phyloP scores from a whole-genome alignment of 2,797 vertebrate genomes.

The Synanceia verrucosa region DNA sequence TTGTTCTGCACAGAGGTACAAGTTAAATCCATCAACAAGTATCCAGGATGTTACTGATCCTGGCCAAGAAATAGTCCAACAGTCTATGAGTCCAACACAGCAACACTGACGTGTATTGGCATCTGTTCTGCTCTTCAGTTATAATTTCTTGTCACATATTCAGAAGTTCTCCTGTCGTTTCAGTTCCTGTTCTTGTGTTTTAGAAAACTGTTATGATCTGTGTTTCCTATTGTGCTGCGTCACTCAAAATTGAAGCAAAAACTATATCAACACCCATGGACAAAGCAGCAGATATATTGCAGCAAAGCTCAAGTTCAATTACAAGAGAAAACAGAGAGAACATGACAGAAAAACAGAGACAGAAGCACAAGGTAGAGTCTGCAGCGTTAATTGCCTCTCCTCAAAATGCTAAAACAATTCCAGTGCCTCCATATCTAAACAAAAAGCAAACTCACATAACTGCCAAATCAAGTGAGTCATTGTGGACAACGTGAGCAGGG shows the following conservation, averaged over 20 bases:
- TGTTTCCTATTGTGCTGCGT: neutral
- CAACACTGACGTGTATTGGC: too few relatives aligned
- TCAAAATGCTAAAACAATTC: neutral
- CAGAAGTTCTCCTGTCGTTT: too few relatives aligned
- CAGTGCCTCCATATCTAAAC: conserved; percentile 6
- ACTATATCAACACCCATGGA: neutral
- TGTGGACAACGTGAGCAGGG: neutral
- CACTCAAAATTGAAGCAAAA: neutral
- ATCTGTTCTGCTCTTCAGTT: too few relatives aligned
- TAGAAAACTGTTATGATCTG: neutral
- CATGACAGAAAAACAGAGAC: neutral
- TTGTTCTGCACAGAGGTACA: neutral
- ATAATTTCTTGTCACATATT: too few relatives aligned
- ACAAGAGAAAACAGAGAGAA: neutral
- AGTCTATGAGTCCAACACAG: too few relatives aligned
- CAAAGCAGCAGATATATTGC: neutral
- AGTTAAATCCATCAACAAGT: neutral
- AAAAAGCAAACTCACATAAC: neutral
- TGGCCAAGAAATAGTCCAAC: neutral
- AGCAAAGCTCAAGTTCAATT: neutral
- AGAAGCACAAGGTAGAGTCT: neutral
- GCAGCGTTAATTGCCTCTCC: neutral
- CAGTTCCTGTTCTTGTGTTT: too few relatives aligned
- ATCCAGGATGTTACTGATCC: neutral
- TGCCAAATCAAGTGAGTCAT: neutral